These are phyloP conservation scores for Drosophila leonis DNA, from an alignment of 2,888 invertebrate species.

Conservation along the genomic window DNA sequence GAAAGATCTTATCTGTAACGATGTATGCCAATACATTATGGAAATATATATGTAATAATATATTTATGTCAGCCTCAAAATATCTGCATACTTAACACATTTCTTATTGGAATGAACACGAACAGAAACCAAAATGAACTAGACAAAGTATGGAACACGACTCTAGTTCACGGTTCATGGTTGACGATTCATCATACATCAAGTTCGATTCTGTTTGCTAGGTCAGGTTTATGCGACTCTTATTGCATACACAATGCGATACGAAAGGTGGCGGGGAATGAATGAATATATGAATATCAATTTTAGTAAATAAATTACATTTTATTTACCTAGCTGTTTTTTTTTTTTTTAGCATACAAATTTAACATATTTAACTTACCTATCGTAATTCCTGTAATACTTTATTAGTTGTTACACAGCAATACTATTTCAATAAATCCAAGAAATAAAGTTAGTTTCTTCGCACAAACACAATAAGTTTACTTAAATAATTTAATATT, in stretches of 20 bases:
- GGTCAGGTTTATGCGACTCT: slow-evolving; percentile 29
- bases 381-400: slow-evolving; percentile 14
- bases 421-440: slow-evolving; percentile 5
- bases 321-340: not conserved
- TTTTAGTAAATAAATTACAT: not conserved
- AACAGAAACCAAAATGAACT: not conserved
- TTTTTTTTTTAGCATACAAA: not conserved
- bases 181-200: slow-evolving; percentile 1
- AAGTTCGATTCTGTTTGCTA: slow-evolving; percentile 18
- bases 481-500: slow-evolving; percentile 15
- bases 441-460: slow-evolving; percentile 29
- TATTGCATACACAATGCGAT: not conserved
- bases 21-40: not conserved
- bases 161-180: slow-evolving; percentile 1
- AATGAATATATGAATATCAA: not conserved
- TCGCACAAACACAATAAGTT: slow-evolving; percentile 15
- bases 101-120: not conserved
- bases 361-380: slow-evolving; percentile 10
- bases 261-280: not conserved
- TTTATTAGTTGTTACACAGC: not conserved
- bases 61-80: not conserved
- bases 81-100: not conserved
- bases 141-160: not conserved
- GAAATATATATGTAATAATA: not conserved
- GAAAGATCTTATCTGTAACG: not conserved